A percentile compares a stretch with the other conserved stretches of the same genome.
These are phyloP conservation scores for Mycalesis mineus DNA, from an alignment of 2,888 invertebrate species.

Conservation along the genomic window DNA sequence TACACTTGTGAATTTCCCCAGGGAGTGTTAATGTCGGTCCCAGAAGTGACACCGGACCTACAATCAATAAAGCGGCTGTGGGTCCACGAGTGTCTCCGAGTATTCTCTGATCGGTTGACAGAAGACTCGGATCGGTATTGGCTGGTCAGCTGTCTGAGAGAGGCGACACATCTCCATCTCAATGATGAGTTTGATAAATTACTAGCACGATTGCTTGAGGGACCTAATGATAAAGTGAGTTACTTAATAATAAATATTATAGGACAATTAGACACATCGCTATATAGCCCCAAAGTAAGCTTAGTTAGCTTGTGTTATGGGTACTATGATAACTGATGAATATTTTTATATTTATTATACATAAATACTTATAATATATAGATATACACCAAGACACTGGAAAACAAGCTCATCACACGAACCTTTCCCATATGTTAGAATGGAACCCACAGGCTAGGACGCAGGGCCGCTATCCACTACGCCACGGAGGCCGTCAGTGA, in stretches of 20 bases:
- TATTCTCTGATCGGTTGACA: conserved; percentile 94
- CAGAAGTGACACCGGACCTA: conserved; percentile 92
- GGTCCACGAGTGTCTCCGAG: conserved; percentile 95
- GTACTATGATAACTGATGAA: too few species aligned
- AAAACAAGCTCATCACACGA: too few species aligned
- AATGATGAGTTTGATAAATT: conserved; percentile 83
- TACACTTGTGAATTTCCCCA: conserved; percentile 43
- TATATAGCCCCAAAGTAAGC: background rate
- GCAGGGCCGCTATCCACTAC: too few species aligned
- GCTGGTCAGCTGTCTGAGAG: conserved; percentile 85
- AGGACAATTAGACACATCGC: too few species aligned
- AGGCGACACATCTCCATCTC: conserved; percentile 78
- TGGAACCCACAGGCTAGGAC: too few species aligned
- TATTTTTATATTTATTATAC: too few species aligned
- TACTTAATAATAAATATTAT: background rate
- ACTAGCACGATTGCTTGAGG: conserved; percentile 80
- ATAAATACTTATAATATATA: too few species aligned
- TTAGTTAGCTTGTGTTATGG: too few species aligned
- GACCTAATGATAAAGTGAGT: conserved; percentile 44
- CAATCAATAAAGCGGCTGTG: conserved; percentile 93
- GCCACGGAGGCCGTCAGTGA: too few species aligned
- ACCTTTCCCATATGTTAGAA: too few species aligned
- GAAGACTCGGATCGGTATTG: conserved; percentile 90
- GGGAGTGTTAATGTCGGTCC: conserved; percentile 94
- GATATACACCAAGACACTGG: too few species aligned